phyloP scores from a whole-genome alignment of 1,140 invertebrate species.

The Drosophila sucinea region DNA sequence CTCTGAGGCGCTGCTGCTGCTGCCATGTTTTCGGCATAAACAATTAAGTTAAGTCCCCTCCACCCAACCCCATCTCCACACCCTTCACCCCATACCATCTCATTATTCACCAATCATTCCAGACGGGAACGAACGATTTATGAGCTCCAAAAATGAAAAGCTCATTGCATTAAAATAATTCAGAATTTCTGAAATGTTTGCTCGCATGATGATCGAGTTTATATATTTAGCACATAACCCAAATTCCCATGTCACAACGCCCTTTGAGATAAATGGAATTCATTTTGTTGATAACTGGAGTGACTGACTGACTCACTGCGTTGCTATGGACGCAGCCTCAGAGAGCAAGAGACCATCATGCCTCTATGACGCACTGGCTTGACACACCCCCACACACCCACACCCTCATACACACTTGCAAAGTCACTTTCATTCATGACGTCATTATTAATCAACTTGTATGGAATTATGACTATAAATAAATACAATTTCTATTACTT shows the following conservation, averaged over 20 bases:
- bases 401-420: neutral
- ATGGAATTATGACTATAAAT: constrained; percentile 36
- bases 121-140: constrained; percentile 41
- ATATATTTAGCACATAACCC: constrained; percentile 14
- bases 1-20: constrained; percentile 13
- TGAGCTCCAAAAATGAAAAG: constrained; percentile 50
- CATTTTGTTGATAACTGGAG: neutral
- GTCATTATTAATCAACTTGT: constrained; percentile 9
- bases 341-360: no score
- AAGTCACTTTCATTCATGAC: constrained; percentile 32
- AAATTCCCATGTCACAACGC: neutral
- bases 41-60: constrained; percentile 36
- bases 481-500: constrained; percentile 74
- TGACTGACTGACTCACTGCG: neutral
- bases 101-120: constrained; percentile 10
- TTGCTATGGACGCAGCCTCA: no score
- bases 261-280: neutral
- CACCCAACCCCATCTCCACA: neutral
- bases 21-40: constrained; percentile 67
- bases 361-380: constrained; percentile 13
- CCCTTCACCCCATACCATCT: neutral
- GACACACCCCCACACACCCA: constrained; percentile 44
- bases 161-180: constrained; percentile 36
- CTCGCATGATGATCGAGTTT: neutral
- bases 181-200: neutral